Evolutionary conservation across 2,888 invertebrate genomes (phyloP).

Genomic region (Crioceris asparagi): DNA sequence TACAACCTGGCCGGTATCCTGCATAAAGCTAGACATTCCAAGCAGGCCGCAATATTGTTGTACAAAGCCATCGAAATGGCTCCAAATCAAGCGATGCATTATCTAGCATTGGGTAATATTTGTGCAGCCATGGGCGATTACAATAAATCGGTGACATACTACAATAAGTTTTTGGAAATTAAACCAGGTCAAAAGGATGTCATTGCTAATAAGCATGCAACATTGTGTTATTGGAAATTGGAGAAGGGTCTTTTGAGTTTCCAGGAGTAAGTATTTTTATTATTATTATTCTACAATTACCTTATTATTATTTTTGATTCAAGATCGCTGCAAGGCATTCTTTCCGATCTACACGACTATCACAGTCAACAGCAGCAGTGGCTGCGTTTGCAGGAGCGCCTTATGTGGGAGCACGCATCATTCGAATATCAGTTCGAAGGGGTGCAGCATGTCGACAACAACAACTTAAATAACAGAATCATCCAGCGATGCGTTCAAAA

Average conservation of each 20-base stretch:
- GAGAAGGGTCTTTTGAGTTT: constrained; percentile 43
- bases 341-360: constrained; percentile 52
- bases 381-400: constrained; percentile 47
- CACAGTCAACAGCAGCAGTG: constrained; percentile 51
- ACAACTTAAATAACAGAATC: constrained; percentile 9
- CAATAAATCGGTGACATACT: constrained; percentile 57
- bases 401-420: constrained; percentile 44
- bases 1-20: constrained; percentile 64
- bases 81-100: constrained; percentile 47
- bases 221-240: constrained; percentile 56
- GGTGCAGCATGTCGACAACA: constrained; percentile 19
- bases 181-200: constrained; percentile 53
- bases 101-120: constrained; percentile 62
- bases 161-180: constrained; percentile 54
- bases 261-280: constrained; percentile 47
- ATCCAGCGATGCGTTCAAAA: constrained; percentile 37
- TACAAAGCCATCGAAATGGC: constrained; percentile 64
- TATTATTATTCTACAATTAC: neutral
- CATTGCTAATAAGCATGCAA: constrained; percentile 50
- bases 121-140: constrained; percentile 61
- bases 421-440: constrained; percentile 35
- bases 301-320: constrained; percentile 7
- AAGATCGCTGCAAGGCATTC: constrained; percentile 50
- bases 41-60: constrained; percentile 62
- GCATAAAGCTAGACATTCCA: constrained; percentile 53